Evolutionary conservation across 35 echinoderm and acorn worm species (phyloP).

Genomic region (Ptychodera flava): DNA sequence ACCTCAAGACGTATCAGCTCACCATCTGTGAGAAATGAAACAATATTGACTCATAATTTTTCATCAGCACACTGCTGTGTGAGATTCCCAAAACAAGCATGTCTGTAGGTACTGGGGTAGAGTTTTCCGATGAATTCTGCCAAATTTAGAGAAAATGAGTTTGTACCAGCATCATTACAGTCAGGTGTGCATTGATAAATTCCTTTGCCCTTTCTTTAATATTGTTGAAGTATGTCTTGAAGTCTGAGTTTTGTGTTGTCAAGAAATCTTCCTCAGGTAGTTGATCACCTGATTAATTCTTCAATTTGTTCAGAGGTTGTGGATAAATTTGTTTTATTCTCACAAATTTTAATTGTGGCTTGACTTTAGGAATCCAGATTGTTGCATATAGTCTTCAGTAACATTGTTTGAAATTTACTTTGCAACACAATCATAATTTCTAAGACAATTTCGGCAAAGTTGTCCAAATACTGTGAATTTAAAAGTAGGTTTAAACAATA

Average conservation of each 20-base stretch:
- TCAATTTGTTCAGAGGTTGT: background rate
- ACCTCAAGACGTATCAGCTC: too few relatives aligned
- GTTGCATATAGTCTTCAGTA: background rate
- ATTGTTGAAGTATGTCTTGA: too few relatives aligned
- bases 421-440: slow-evolving; percentile 18
- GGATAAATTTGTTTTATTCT: background rate
- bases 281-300: background rate
- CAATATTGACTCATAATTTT: too few relatives aligned
- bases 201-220: slow-evolving; percentile 11
- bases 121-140: too few relatives aligned
- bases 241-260: too few relatives aligned
- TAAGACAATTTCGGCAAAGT: background rate
- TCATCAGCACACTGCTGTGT: too few relatives aligned
- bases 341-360: background rate
- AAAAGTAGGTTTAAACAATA: slow-evolving; percentile 7
- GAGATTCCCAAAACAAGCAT: too few relatives aligned
- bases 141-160: too few relatives aligned
- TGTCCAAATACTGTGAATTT: background rate
- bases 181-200: background rate
- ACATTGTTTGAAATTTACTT: background rate
- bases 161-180: slow-evolving; percentile 4
- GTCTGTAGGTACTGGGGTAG: too few relatives aligned
- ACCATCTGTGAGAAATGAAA: too few relatives aligned
- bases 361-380: background rate
- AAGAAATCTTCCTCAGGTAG: too few relatives aligned